Conservation (phyloP, 2,113 vertebrate genomes). For the Pygoscelis antarcticus region DNA sequence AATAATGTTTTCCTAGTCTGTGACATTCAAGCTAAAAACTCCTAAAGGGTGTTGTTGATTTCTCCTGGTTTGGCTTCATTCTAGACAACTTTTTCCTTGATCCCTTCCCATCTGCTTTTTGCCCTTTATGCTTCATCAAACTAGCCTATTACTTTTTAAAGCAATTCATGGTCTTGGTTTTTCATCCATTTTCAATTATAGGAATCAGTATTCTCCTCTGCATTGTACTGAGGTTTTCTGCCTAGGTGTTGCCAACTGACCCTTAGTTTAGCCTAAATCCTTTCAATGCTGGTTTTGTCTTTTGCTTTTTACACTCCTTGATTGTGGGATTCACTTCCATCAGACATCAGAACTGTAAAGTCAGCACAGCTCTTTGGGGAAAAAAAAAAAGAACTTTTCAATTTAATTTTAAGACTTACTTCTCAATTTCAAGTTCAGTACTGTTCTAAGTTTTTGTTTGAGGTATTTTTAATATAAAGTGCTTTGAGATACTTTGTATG, state of each 20-base stretch:
- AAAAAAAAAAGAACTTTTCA: background rate
- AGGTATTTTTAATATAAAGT: background rate
- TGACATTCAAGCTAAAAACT: background rate
- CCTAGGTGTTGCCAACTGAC: background rate
- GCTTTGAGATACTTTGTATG: background rate
- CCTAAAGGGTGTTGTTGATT: background rate
- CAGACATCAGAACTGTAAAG: slow-evolving; percentile 4
- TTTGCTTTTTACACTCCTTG: background rate
- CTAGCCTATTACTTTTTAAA: slow-evolving; percentile 1
- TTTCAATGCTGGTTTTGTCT: slow-evolving; percentile 17
- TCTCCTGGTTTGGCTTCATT: background rate
- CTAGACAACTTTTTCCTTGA: background rate
- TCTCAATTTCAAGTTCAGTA: background rate
- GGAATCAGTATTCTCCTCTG: background rate
- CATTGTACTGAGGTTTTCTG: background rate
- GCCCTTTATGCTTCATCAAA: background rate
- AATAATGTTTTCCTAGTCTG: background rate
- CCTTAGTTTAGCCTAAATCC: background rate
- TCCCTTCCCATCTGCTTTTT: slow-evolving; percentile 10
- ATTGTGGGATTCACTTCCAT: slow-evolving; percentile 30
- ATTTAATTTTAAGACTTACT: background rate
- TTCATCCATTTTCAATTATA: slow-evolving; percentile 32
- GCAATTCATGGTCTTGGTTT: background rate
- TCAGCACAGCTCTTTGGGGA: background rate
- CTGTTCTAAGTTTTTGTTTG: background rate